Conservation (phyloP, 2,888 invertebrate genomes). For the Phyllotreta cruciferae region DNA sequence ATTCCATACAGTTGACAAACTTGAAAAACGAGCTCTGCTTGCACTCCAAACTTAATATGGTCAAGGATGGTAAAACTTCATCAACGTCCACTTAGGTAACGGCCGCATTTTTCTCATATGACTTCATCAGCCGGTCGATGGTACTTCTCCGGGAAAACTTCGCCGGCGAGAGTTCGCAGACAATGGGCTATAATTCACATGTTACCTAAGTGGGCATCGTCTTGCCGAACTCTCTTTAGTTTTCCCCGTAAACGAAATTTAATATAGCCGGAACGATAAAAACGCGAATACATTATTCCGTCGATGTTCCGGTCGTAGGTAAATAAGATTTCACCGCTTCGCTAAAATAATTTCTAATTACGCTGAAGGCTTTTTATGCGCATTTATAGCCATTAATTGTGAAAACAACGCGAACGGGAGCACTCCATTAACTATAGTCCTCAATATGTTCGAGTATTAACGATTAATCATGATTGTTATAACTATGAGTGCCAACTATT, state of each 20-base stretch:
- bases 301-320: too few relatives aligned
- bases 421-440: too few relatives aligned
- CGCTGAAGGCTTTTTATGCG: too few relatives aligned
- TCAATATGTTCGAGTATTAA: too few relatives aligned
- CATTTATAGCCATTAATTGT: too few relatives aligned
- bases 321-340: too few relatives aligned
- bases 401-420: too few relatives aligned
- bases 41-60: constrained; percentile 18
- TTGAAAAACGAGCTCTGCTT: neutral
- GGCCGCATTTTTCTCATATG: constrained; percentile 30
- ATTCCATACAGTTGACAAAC: neutral
- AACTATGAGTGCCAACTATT: too few relatives aligned
- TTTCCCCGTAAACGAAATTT: constrained; percentile 15
- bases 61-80: constrained; percentile 28
- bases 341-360: too few relatives aligned
- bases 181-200: constrained; percentile 31
- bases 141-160: constrained; percentile 22
- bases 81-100: constrained; percentile 27
- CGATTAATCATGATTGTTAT: too few relatives aligned
- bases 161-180: constrained; percentile 22
- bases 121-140: constrained; percentile 22
- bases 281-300: constrained; percentile 23
- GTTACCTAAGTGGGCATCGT: constrained; percentile 22
- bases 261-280: constrained; percentile 27
- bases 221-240: constrained; percentile 17